A percentile compares a stretch with the other conserved stretches of the same genome.
These are phyloP conservation scores for Protophormia terraenovae DNA, from an alignment of 2,888 invertebrate genomes.

Conservation along the genomic window DNA sequence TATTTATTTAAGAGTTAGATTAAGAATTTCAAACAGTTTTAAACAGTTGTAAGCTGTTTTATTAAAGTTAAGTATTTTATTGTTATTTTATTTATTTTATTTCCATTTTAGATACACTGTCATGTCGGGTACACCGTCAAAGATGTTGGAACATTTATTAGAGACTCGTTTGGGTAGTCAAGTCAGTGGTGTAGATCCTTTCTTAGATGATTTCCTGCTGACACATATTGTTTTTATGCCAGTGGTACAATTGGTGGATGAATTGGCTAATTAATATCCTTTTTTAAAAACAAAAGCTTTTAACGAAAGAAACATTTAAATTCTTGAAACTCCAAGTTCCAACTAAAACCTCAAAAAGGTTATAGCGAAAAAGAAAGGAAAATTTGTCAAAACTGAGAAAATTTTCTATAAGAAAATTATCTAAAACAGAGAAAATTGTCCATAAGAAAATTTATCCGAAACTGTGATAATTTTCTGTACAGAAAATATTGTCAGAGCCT, in stretches of 20 bases:
- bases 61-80: not conserved
- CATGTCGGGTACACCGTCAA: conserved; percentile 92
- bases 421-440: no score
- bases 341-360: no score
- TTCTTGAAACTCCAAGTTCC: no score
- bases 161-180: conserved; percentile 89
- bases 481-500: no score
- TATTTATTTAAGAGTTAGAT: no score
- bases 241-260: conserved; percentile 87
- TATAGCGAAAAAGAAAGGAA: no score
- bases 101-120: conserved; percentile 87
- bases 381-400: no score
- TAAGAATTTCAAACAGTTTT: not conserved
- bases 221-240: conserved; percentile 93
- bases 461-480: no score
- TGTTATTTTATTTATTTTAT: not conserved
- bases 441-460: no score
- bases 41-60: not conserved
- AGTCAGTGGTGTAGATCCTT: conserved; percentile 86
- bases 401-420: no score
- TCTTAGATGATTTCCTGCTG: conserved; percentile 91
- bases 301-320: not conserved
- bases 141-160: conserved; percentile 92
- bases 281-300: conserved; percentile 82
- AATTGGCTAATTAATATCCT: conserved; percentile 90